Evolutionary conservation across 2,888 invertebrate genomes (phyloP).

Genomic region (Phytoseiulus persimilis): DNA sequence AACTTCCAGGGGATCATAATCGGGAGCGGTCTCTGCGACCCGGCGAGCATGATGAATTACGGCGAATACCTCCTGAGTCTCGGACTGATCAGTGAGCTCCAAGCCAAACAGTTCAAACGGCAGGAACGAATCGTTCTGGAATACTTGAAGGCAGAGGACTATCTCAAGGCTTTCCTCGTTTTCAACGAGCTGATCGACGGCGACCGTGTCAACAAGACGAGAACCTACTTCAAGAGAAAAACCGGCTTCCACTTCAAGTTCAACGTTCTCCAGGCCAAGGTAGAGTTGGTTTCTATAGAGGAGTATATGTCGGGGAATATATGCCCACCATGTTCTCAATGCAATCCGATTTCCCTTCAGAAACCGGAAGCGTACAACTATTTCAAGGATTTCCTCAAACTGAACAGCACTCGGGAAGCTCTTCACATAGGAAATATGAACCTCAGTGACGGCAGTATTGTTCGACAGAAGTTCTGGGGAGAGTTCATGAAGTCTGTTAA

Average conservation of each 20-base stretch:
- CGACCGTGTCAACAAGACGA: slow-evolving; percentile 56
- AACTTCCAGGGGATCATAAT: slow-evolving; percentile 56
- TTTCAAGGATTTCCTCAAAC: slow-evolving; percentile 57
- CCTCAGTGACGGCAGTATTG: slow-evolving; percentile 56
- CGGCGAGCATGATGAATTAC: slow-evolving; percentile 48
- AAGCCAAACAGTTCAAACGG: slow-evolving; percentile 45
- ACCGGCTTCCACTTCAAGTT: slow-evolving; percentile 69
- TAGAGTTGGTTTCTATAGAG: too few relatives aligned
- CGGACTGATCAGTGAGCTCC: slow-evolving; percentile 47
- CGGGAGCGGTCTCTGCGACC: slow-evolving; percentile 48
- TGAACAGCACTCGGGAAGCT: slow-evolving; percentile 59
- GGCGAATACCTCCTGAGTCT: slow-evolving; percentile 51
- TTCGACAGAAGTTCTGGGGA: slow-evolving; percentile 62
- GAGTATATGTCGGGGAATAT: too few relatives aligned
- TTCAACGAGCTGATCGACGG: slow-evolving; percentile 66
- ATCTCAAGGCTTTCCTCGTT: slow-evolving; percentile 46
- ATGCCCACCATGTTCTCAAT: too few relatives aligned
- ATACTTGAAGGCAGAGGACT: slow-evolving; percentile 43
- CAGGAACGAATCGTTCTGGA: slow-evolving; percentile 44
- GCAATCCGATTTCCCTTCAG: not conserved
- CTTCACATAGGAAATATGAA: slow-evolving; percentile 75
- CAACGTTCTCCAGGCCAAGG: slow-evolving; percentile 61
- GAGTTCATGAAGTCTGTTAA: slow-evolving; percentile 77
- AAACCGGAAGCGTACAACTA: slow-evolving; percentile 50
- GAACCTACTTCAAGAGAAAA: slow-evolving; percentile 63